Base-by-base conservation (phyloP, 2,113 vertebrate genomes). In the Prochilodus magdalenae region DNA sequence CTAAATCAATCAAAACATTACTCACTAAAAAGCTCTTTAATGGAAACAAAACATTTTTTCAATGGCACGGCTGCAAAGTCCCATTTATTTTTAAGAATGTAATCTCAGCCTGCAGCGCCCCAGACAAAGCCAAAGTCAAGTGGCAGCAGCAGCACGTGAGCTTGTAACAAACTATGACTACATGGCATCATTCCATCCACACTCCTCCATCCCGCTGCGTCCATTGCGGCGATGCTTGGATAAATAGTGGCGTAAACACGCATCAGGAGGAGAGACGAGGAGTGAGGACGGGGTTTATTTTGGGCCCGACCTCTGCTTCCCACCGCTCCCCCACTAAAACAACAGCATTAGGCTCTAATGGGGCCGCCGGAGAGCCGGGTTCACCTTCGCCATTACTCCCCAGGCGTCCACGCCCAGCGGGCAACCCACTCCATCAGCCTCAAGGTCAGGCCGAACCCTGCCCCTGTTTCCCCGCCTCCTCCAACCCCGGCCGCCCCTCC, bases 281-380 rank as follows among this genome's bases (percentile, higher is more conserved):
- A 29, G 57, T 24, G 80, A 57, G 73, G 84, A 85, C 81, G 75
- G 78, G 85, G 85, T 86, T 91, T 93, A 90, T 92, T 92, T 93
- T 90, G 84, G 84, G 84, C 85, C 86, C 90, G 91, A 94, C 92
- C 91, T 94, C 91, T 88, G 86, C 87, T 87, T 92, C 79, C 80
- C 86, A 85, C 63, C 33, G 57, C 84, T 82, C 87, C 77, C 80
- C 86, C 77, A 79, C 85, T 90, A 93, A 90, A 87, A 90, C 80
- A 75, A 73, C 75, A 83, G 81, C 74, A 84, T 79, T 84, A 83
- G 65, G 76, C 76, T 69, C 71, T 88, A 88, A 89, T 86, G 85
- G 85, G 89, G 90, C 87, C 86, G 89, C 88, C 82, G 82, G 86
- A 67, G 80, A 80, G 82, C 70, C n/a, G 57, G 86, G 81, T 82